Base-by-base conservation (phyloP, 2,113 vertebrate species). In the Tachysurus vachellii region DNA sequence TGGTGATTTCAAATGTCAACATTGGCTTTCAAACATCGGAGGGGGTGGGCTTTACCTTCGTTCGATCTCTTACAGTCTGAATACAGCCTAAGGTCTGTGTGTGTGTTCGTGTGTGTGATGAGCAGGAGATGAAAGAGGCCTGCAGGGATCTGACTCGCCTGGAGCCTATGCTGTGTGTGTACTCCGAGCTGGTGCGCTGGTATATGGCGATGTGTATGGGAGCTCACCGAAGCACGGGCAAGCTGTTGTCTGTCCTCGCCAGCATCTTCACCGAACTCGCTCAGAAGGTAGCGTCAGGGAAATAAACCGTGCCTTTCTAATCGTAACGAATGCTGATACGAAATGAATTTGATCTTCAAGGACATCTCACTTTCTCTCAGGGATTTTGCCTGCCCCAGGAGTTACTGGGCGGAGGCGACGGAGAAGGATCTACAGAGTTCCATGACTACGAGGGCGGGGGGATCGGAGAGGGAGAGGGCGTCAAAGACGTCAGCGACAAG, bases 311-410 rank as follows among this genome's bases (percentile, higher is more conserved):
- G 2, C n/a, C 5, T 6, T 2, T 14, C 57, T 4, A 8, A n/a
- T 21, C 28, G 17, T 17, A 59, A 53, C 7, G 26, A 3, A 13
- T 13, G 36, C 12, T 0, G 12, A 12, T 4, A 0, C 36, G 36
- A 36, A 36, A 36, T 36, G 36, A 36, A 6, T 21, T 50, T 83
- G 17, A 53, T 17, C 13, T 70, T 53, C 2, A 53, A 62, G 2
- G 0, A 6, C 9, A 1, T 57, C n/a, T 53, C 13, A 68, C 8
- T 66, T 53, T 16, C 44, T 71, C 17, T 9, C 92, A 99, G 98
- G 98, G 98, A 3, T 99, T 99, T 93, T 99, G 98, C 88, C 92
- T 99, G 71, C 98, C 98, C 26, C 96, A 97, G 93, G 98, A 99
- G 87, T 93, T 99, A 53, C 94, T 96, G 93, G 94, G 96, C 5